Evolutionary conservation across 2,113 vertebrate species (phyloP).

Genomic region (Glareola pratincola): DNA sequence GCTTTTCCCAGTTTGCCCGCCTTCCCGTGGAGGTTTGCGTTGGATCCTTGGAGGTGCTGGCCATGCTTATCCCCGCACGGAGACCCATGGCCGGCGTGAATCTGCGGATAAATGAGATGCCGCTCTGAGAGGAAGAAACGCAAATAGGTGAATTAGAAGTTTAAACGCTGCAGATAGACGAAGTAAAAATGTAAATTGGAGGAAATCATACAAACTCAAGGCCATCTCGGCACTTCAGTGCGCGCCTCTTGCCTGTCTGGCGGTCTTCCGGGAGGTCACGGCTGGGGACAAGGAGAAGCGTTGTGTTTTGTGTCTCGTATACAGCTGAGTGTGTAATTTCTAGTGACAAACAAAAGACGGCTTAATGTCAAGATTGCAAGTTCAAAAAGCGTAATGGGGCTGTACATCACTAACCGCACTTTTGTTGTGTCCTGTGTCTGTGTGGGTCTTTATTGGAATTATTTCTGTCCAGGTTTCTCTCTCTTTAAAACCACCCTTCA

Average conservation of each 20-base stretch:
- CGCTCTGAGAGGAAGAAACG: not conserved
- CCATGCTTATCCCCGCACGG: not conserved
- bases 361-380: not conserved
- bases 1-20: not conserved
- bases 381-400: not conserved
- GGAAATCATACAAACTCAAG: not conserved
- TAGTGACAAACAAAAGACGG: not conserved
- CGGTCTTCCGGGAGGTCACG: not conserved
- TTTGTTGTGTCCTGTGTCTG: not conserved
- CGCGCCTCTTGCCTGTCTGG: not conserved
- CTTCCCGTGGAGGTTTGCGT: fast-evolving
- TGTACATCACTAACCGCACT: not conserved
- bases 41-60: not conserved
- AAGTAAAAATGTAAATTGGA: not conserved
- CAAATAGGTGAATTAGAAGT: not conserved
- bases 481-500: not conserved
- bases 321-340: not conserved
- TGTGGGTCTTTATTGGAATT: not conserved
- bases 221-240: not conserved
- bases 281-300: not conserved
- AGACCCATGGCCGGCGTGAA: not conserved
- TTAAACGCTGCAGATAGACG: not conserved
- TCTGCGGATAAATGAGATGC: not conserved
- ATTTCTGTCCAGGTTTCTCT: not conserved
- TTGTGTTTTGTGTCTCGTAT: not conserved